Conservation (phyloP, 1,140 invertebrate genomes). For the Pectinophora gossypiella region DNA sequence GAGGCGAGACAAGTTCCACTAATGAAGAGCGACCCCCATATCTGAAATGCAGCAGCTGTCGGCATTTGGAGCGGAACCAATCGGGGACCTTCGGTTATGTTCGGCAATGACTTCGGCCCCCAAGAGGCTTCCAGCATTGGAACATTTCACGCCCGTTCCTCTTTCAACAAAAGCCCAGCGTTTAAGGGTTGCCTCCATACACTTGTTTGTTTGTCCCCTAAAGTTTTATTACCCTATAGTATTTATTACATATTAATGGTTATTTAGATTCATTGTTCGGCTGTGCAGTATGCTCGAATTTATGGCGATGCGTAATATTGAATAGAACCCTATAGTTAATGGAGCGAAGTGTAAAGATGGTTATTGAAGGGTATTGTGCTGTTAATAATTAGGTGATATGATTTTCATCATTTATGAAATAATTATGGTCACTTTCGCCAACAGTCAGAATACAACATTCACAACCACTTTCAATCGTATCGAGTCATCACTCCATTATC, state of each 20-base stretch:
- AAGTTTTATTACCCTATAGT: slow-evolving; percentile 66
- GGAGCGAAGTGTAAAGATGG: slow-evolving; percentile 49
- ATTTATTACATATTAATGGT: slow-evolving; percentile 75
- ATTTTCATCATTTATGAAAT: slow-evolving; percentile 1
- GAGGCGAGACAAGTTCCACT: slow-evolving; percentile 63
- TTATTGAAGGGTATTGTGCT: slow-evolving; percentile 37
- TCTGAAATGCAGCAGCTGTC: slow-evolving; percentile 70
- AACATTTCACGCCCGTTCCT: slow-evolving; percentile 43
- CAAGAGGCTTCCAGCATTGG: slow-evolving; percentile 8
- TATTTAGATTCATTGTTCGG: slow-evolving; percentile 73
- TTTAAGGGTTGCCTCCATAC: slow-evolving; percentile 56
- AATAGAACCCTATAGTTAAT: slow-evolving; percentile 45
- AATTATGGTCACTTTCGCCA: too few species aligned
- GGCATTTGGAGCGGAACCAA: slow-evolving; percentile 65
- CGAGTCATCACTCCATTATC: too few species aligned
- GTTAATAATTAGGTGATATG: slow-evolving; percentile 30
- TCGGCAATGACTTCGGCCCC: slow-evolving; percentile 26
- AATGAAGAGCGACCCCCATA: slow-evolving; percentile 66
- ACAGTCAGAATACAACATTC: too few species aligned
- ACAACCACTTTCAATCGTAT: too few species aligned
- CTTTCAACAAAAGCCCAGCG: slow-evolving; percentile 34
- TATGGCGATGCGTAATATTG: slow-evolving; percentile 61
- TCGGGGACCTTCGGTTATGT: slow-evolving; percentile 34
- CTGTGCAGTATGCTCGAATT: slow-evolving; percentile 68
- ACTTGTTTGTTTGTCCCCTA: slow-evolving; percentile 72